Percentiles rank a stretch among this genome's conserved stretches.
phyloP scores from a whole-genome alignment of 2,797 vertebrate species.

The Gadopsis bispinosus region DNA sequence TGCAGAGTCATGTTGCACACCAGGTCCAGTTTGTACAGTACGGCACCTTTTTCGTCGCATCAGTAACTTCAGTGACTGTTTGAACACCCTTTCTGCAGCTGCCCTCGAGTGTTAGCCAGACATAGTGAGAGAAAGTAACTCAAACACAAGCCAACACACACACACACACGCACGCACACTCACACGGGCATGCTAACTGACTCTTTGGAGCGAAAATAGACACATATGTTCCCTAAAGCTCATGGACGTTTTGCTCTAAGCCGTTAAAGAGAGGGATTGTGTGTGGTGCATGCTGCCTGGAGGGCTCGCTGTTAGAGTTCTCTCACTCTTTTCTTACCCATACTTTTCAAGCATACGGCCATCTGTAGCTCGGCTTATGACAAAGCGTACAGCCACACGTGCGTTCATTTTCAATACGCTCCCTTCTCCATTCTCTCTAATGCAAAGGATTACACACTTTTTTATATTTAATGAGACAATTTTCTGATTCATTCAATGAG shows the following conservation, averaged over 20 bases:
- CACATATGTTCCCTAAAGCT: constrained; percentile 71
- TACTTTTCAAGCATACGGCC: constrained; percentile 32
- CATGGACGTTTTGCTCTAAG: constrained; percentile 63
- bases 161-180: constrained; percentile 34
- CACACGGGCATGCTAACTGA: constrained; percentile 19
- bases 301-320: constrained; percentile 45
- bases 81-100: constrained; percentile 42
- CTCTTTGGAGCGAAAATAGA: constrained; percentile 63
- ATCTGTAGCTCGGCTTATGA: constrained; percentile 41
- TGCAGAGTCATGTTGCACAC: not conserved
- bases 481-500: constrained; percentile 27
- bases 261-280: constrained; percentile 70
- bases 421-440: constrained; percentile 11
- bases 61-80: constrained; percentile 29
- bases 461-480: constrained; percentile 26
- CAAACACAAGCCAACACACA: constrained; percentile 14
- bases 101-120: constrained; percentile 39
- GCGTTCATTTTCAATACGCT: constrained; percentile 25
- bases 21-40: not conserved
- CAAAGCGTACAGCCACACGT: constrained; percentile 20
- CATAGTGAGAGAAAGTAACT: constrained; percentile 36
- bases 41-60: constrained; percentile 13
- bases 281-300: constrained; percentile 65
- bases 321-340: constrained; percentile 54
- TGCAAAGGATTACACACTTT: constrained; percentile 30